phyloP scores from a whole-genome alignment of 1,140 invertebrate species.

The Theocolax elegans region DNA sequence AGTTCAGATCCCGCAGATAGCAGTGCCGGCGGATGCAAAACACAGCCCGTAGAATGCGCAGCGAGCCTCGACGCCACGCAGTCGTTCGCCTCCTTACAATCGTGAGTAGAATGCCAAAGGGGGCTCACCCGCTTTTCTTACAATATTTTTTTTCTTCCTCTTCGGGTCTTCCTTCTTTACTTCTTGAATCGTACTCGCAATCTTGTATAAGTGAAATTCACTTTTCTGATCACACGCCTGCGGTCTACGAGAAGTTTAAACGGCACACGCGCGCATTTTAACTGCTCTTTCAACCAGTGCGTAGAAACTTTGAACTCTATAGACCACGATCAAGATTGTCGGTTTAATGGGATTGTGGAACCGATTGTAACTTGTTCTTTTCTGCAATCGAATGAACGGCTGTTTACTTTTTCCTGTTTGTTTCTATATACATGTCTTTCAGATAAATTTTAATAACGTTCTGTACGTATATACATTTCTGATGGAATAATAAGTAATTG shows the following conservation, averaged over 20 bases:
- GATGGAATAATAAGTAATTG: no score
- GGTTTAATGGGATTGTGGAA: no score
- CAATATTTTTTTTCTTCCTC: not conserved
- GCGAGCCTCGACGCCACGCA: slow-evolving; percentile 3
- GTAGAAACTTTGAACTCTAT: no score
- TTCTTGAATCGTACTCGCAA: slow-evolving; percentile 1
- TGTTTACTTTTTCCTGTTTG: no score
- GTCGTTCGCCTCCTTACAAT: slow-evolving; percentile 2
- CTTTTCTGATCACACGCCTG: slow-evolving; percentile 14
- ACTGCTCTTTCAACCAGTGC: not conserved
- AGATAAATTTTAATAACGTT: no score
- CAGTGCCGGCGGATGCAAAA: slow-evolving; percentile 21
- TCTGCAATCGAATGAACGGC: no score
- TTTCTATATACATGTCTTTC: no score
- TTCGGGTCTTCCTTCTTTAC: not conserved
- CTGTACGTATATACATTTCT: no score
- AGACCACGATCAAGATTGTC: no score
- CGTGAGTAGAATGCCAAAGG: slow-evolving; percentile 31
- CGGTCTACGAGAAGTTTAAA: not conserved
- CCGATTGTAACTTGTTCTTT: no score
- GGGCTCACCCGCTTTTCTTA: not conserved
- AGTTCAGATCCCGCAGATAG: slow-evolving; percentile 27
- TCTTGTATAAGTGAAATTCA: slow-evolving; percentile 2
- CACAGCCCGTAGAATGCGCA: not conserved
- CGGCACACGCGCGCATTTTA: not conserved